Conservation (phyloP, 1,140 invertebrate genomes). For the Drosophila biarmipes region DNA sequence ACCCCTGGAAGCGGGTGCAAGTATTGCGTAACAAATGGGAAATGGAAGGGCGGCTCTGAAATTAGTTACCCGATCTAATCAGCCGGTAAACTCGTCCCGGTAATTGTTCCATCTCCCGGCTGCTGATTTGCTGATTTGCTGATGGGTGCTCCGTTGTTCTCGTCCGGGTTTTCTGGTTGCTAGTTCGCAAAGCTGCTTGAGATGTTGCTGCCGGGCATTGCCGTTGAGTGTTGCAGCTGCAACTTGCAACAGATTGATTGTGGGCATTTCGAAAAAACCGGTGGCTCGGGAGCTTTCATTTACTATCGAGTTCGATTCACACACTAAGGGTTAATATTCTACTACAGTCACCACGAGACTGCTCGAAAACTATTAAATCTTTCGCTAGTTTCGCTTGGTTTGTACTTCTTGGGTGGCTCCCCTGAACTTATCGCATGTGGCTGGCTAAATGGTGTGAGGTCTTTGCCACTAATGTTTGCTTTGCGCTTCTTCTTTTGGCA, state of each 20-base stretch:
- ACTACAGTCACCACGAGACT: too few species aligned
- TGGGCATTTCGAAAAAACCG: not conserved
- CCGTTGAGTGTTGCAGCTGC: not conserved
- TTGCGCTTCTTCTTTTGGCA: not conserved
- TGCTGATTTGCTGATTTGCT: not conserved
- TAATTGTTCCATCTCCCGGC: constrained; percentile 21
- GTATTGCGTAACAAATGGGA: constrained; percentile 44
- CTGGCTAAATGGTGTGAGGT: not conserved
- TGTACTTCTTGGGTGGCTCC: too few species aligned
- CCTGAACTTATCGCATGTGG: not conserved
- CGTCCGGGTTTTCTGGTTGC: constrained; percentile 1
- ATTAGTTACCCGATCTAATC: constrained; percentile 80
- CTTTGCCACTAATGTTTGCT: constrained; percentile 1
- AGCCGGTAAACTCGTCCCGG: constrained; percentile 45
- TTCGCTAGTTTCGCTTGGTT: too few species aligned
- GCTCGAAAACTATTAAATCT: too few species aligned
- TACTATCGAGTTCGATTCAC: too few species aligned
- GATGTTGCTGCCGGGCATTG: constrained; percentile 1
- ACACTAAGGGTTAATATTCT: too few species aligned
- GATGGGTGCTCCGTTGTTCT: constrained; percentile 3
- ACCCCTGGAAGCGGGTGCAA: constrained; percentile 5
- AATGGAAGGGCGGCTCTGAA: constrained; percentile 44
- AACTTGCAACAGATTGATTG: not conserved
- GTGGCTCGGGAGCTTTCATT: too few species aligned
- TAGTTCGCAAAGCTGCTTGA: constrained; percentile 9